phyloP scores from a whole-genome alignment of 2,888 invertebrate genomes.

The Oscheius sp. region DNA sequence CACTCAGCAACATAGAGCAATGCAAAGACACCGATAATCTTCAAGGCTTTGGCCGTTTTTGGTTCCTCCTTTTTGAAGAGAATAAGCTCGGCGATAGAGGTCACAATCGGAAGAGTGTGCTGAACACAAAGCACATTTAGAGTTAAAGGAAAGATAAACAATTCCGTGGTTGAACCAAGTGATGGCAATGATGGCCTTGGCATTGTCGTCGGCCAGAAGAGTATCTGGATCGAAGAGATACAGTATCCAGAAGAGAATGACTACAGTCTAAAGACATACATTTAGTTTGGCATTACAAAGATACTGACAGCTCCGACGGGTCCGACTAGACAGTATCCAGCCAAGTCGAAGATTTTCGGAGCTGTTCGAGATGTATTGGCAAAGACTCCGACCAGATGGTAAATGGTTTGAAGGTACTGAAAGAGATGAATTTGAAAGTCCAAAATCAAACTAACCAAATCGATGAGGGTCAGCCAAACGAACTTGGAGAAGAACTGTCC shows the following conservation, averaged over 20 bases:
- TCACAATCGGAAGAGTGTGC: conserved; percentile 67
- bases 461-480: conserved; percentile 70
- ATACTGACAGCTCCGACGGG: conserved; percentile 53
- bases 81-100: conserved; percentile 61
- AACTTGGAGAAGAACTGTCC: conserved; percentile 61
- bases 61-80: conserved; percentile 58
- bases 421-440: conserved; percentile 23
- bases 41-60: conserved; percentile 41
- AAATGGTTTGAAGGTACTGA: conserved; percentile 64
- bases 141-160: conserved; percentile 40
- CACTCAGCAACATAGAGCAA: conserved; percentile 63
- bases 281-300: neutral
- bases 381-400: conserved; percentile 59
- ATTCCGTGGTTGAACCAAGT: conserved; percentile 68
- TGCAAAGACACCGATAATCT: conserved; percentile 49
- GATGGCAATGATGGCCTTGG: conserved; percentile 55
- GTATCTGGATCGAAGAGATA: conserved; percentile 60
- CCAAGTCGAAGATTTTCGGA: conserved; percentile 46
- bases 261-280: conserved; percentile 59
- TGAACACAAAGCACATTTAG: conserved; percentile 40
- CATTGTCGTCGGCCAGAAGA: conserved; percentile 60
- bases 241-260: conserved; percentile 68
- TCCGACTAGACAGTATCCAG: conserved; percentile 51
- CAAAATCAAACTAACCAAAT: conserved; percentile 56
- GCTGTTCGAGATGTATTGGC: conserved; percentile 32